Base-by-base conservation (phyloP, 1,140 invertebrate genomes). In the Elymnias hypermnestra region DNA sequence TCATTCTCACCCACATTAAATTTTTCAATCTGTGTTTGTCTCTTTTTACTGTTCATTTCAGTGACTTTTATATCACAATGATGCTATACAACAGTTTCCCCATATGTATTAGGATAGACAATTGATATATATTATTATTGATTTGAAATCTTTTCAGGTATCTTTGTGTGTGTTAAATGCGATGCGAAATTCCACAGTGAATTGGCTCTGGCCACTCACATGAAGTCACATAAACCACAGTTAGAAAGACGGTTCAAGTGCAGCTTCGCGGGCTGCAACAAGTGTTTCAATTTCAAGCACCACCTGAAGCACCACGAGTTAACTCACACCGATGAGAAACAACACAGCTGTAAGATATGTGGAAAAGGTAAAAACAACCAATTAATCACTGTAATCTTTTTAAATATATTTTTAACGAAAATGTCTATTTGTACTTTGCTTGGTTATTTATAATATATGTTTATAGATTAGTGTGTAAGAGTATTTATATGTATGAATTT, bases 231-330 rank as follows among this genome's bases (percentile, higher is more conserved):
- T 40, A 75, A 68, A 18, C 59, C 72, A 3, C 61, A 67, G 49
- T 66, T 68, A 0, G 71, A 83, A 39, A 62, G 78, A 23, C 63
- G 50, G 35, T 83, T 63, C 42, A 48, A 49, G 1, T 84, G 81
- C 33, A 57, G 51, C n/a, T 54, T 60, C 26, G 44, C 41, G 3
- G 66, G 71, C 10, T 84, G 81, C 39, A 49, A 47, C 2, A 84
- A 84, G 53, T 57, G 66, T 25, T 84, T 84, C 52, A 84, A 84
- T 45, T 84, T 81, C 31, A 25, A 57, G 3, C 81, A 84, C 39
- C 81, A 84, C 39, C 37, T 81, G 15, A 84, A 73, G 46, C 70
- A 83, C 25, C 81, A 84, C 49, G 68, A 81, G 31, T 37, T 74
- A 9, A 81, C 78, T 5, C 81, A 84, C 36, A 71, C 65, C 3